Evolutionary conservation across 2,797 vertebrate species (phyloP), one percentile per base, ranked within the genome.

Genomic region (Muscicapa striata): DNA sequence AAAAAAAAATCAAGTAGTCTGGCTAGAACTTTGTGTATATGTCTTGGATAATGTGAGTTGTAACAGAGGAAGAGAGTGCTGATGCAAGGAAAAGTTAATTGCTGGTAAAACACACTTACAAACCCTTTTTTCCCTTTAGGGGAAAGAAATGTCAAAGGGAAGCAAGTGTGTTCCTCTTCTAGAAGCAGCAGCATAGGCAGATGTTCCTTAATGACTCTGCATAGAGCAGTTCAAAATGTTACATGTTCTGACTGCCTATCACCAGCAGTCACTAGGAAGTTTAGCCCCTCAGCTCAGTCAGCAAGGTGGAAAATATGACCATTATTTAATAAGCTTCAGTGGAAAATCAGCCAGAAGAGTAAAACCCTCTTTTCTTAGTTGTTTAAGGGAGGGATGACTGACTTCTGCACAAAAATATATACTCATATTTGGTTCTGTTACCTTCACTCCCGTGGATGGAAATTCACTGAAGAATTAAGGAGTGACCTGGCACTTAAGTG

Each of bases 121-220:
- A 83, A 55, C 10, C 8, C 4, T 29, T 57, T 86, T 48, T 55
- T 87, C 45, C 48, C 73, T 89, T 83, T 30, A 72, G 84, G 69
- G 62, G 34, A 75, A 87, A 89, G 55, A 91, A 69, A 68, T 51
- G 55, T 81, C 67, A 70, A 68, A 80, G 51, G 21, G 51, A 62
- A 86, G 55, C 40, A 83, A 77, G 24, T 14, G 9, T 58, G 30
- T 68, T 86, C 66, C 30, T 81, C 43, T 93, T 84, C 49, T n/a
- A 73, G 74, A 86, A 86, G 46, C 40, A 88, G 58, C 69, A 90
- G 18, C 55, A 32, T n/a, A 86, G 62, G 24, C 68, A 84, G 76
- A 66, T 81, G 40, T 81, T 96, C 30, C 63, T 66, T 87, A 94
- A 93, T 88, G 62, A 57, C 73, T 92, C 61, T 74, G 5, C 62